These are phyloP conservation scores for Coecobrya sp. DNA, from an alignment of 2,888 invertebrate genomes.

Conservation along the genomic window DNA sequence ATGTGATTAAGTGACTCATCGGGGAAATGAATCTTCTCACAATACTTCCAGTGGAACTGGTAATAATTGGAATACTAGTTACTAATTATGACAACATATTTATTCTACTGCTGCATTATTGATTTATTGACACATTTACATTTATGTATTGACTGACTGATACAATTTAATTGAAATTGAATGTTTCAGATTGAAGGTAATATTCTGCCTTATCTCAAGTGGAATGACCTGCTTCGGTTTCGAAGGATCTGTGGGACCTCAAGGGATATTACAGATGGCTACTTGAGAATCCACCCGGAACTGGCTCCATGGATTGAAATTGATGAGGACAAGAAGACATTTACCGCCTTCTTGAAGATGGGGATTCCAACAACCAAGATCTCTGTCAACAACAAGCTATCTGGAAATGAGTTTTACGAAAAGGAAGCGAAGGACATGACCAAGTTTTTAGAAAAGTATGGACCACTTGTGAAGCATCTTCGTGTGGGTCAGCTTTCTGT, in stretches of 20 bases:
- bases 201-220: background rate
- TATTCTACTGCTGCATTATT: too few relatives aligned
- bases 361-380: background rate
- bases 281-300: background rate
- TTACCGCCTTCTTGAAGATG: background rate
- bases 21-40: too few relatives aligned
- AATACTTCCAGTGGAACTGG: too few relatives aligned
- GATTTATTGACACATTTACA: too few relatives aligned
- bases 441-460: background rate
- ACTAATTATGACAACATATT: too few relatives aligned
- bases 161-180: too few relatives aligned
- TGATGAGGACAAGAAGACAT: background rate
- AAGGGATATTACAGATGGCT: background rate
- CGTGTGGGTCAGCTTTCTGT: background rate
- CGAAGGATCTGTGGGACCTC: background rate
- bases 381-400: background rate
- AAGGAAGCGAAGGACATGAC: background rate
- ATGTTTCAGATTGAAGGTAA: background rate
- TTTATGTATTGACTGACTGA: too few relatives aligned
- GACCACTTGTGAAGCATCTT: background rate
- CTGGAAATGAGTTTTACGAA: background rate
- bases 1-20: too few relatives aligned
- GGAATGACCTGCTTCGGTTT: slow-evolving; percentile 9
- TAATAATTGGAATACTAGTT: too few relatives aligned
- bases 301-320: background rate